Base-by-base conservation (phyloP, 2,888 invertebrate genomes). In the Aquatica leii region DNA sequence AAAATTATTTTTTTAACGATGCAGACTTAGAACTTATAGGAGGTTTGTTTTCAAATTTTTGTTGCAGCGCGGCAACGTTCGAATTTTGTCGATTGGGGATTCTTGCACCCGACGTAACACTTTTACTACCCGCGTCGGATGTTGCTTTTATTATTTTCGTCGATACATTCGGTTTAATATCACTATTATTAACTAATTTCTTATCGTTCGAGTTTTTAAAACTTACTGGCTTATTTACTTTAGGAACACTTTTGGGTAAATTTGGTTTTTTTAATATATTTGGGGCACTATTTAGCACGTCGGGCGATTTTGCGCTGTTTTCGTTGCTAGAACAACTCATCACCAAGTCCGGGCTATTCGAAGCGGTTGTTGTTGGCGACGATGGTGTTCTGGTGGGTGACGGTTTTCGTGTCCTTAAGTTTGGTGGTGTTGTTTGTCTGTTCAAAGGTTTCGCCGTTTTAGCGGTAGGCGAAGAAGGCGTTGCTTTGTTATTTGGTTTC, bases 1-100 rank as follows among this genome's bases (percentile, higher is more conserved):
- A 49, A 20, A 24, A 35, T 59, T 46, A 65, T 34, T 56, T 24
- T 6, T 64, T 64, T 21, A 55, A 1, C 3, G 46, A 24, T 48
- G 46, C 53, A 15, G 34, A 24, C 20, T 65, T 65, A 46, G 57
- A 31, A 41, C 5, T 34, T 14, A 15, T 57, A 53, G 70, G 67
- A 11, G 67, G 65, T 57, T 81, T 82, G 73, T 85, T 87, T 81
- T 93, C 92, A 77, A 92, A 93, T 78, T 90, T 92, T 74, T 91
- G 91, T 74, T 93, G 92, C 71, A 93, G 82, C 61, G 89, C 88
- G 24, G 92, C 92, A 57, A 92, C 91, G 77, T 88, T 91, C 15
- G 90, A 90, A 75, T 87, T 87, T 68, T 82, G 81, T 46, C 78
- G 80, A 2, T 87, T 83, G 20, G 85, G 82, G 59, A 84, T 71